A percentile compares a stretch with the other conserved stretches of the same genome.
Evolutionary conservation across 2,888 invertebrate genomes (phyloP).

Genomic region (Xestoiulus laeticollis): DNA sequence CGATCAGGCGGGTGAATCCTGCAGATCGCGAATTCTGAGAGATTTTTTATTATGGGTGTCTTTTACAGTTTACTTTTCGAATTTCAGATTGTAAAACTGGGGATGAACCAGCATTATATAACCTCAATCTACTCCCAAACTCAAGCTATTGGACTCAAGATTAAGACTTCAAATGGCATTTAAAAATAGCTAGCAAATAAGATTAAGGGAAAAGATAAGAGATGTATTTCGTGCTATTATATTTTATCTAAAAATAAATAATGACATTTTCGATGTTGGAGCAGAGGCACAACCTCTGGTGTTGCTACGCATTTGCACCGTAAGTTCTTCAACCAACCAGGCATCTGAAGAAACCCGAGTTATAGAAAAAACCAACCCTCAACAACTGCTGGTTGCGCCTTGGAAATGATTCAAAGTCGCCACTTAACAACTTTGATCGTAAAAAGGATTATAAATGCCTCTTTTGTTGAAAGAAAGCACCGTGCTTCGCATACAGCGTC

Average conservation of each 20-base stretch:
- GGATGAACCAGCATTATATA: no score
- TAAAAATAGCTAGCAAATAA: not conserved
- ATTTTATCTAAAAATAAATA: conserved; percentile 23
- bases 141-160: no score
- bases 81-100: no score
- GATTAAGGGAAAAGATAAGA: not conserved
- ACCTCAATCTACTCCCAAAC: no score
- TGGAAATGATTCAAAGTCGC: not conserved
- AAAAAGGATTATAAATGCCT: not conserved
- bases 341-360: not conserved
- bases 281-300: not conserved
- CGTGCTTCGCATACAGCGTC: not conserved
- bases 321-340: conserved; percentile 3
- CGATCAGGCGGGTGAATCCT: no score
- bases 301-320: not conserved
- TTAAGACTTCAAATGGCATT: not conserved
- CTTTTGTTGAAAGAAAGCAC: not conserved
- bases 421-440: not conserved
- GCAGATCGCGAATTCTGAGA: no score
- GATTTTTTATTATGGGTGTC: no score
- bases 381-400: not conserved
- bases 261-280: not conserved
- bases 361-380: not conserved
- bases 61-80: no score
- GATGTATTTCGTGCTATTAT: not conserved